Conservation (phyloP, 1,140 invertebrate species). For the Bombus difficillimus region DNA sequence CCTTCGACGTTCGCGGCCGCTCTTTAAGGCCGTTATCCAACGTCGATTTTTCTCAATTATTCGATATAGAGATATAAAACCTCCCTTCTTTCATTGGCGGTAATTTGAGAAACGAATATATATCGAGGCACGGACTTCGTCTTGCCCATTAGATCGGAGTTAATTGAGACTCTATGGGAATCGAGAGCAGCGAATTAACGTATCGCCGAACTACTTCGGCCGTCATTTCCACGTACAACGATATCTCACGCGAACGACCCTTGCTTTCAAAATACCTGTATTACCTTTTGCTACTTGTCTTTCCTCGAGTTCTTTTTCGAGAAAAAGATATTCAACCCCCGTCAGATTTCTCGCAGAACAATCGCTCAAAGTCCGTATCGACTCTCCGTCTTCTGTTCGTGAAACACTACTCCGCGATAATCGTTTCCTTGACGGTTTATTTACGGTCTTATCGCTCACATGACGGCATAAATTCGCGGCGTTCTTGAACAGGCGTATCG, state of each 20-base stretch:
- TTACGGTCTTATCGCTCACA: too few species aligned
- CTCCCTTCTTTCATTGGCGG: slow-evolving; percentile 39
- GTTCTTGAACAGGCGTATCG: slow-evolving; percentile 1
- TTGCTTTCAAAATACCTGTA: neutral
- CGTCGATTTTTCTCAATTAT: slow-evolving; percentile 65
- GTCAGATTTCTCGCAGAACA: neutral
- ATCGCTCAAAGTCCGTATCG: neutral
- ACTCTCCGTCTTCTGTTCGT: neutral
- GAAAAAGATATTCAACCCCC: neutral
- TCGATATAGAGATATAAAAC: slow-evolving; percentile 40
- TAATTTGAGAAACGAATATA: slow-evolving; percentile 51
- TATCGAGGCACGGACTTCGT: neutral
- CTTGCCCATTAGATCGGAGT: neutral
- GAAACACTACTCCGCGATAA: neutral
- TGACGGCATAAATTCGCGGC: slow-evolving; percentile 2
- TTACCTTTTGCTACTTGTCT: neutral
- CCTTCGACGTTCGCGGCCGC: neutral
- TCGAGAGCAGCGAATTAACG: slow-evolving; percentile 5
- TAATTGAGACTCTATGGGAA: slow-evolving; percentile 19
- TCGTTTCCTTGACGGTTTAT: neutral
- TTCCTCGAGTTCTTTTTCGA: neutral
- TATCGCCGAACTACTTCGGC: neutral
- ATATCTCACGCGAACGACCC: neutral
- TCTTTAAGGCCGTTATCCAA: slow-evolving; percentile 29
- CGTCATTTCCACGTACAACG: too few species aligned